Base-by-base conservation (phyloP, 2,113 vertebrate genomes). In the Empidonax traillii region DNA sequence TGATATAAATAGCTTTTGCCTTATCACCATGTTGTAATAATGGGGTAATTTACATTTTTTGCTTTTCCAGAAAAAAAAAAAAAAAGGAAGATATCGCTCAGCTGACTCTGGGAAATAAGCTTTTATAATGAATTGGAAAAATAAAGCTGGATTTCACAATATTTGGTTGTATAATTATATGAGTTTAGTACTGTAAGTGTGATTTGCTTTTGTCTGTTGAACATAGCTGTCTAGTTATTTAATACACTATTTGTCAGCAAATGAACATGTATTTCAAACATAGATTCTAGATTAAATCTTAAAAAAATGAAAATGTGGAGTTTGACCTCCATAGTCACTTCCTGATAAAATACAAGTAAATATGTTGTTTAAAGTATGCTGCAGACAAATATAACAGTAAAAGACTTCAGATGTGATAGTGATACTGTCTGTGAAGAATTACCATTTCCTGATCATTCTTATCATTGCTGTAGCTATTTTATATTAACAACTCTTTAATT, bases 91-190 rank as follows among this genome's bases (percentile, higher is more conserved):
- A 41, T n/a, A 44, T 19, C 20, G 86, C 93, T 87, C 73, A 91
- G 43, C 35, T 47, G 75, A 53, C 39, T 55, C 53, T 59, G 35
- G 94, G 87, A 96, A 97, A 97, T 58, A 94, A 90, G 39, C 66
- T 97, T 98, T 97, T 96, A 96, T 94, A 94, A 78, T 96, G 89
- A 94, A 83, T 9, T 22, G 65, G 74, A 89, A 95, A 92, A 96
- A 89, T 82, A 95, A 92, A 93, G 66, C 30, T 74, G 79, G 17
- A 95, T 95, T 79, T 93, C 59, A 97, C 63, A 95, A 81, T 87
- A 65, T 67, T 63, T 35, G 59, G 58, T 90, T 77, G 56, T 43
- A 88, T 75, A 71, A 92, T 63, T 33, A 37, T 66, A 91, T 80
- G 24, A 85, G 84, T 95, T 93, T 69, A 46, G 59, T 55, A 72